Percentiles rank a stretch among this genome's conserved stretches.
Evolutionary conservation across 1,140 invertebrate genomes (phyloP).

Genomic region (Microvelia longipes): DNA sequence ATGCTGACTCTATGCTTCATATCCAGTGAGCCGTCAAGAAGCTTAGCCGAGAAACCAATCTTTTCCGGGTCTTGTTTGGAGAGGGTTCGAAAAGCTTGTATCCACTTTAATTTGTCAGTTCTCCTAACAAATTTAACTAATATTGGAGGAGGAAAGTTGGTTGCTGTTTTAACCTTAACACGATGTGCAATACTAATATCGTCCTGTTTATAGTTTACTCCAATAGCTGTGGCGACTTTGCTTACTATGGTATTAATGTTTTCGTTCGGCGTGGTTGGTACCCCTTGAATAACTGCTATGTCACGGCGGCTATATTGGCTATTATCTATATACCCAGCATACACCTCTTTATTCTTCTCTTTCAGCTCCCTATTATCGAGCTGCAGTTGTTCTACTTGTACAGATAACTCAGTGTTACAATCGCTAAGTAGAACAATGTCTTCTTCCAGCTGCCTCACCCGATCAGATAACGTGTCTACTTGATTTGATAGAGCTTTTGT

Average conservation of each 20-base stretch:
- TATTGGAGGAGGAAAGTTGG: background rate
- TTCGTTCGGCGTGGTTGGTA: background rate
- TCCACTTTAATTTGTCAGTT: background rate
- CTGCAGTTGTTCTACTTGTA: background rate
- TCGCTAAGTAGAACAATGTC: background rate
- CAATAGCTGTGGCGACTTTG: background rate
- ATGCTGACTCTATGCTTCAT: background rate
- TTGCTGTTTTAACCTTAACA: background rate
- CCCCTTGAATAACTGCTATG: background rate
- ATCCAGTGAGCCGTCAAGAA: background rate
- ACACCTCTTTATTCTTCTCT: background rate
- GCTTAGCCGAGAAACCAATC: background rate
- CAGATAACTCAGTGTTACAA: background rate
- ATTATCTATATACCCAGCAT: background rate
- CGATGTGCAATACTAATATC: background rate
- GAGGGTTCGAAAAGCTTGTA: background rate
- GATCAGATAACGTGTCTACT: background rate
- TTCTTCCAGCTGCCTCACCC: background rate
- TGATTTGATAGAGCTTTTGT: background rate
- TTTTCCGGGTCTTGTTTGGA: background rate
- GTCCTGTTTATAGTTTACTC: background rate
- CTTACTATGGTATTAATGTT: background rate
- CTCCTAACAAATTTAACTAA: background rate
- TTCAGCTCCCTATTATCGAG: background rate
- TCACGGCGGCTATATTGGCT: background rate